Percentiles rank a stretch among this genome's conserved stretches.
Evolutionary conservation across 2,888 invertebrate genomes (phyloP).

Genomic region (Fabriciana adippe): DNA sequence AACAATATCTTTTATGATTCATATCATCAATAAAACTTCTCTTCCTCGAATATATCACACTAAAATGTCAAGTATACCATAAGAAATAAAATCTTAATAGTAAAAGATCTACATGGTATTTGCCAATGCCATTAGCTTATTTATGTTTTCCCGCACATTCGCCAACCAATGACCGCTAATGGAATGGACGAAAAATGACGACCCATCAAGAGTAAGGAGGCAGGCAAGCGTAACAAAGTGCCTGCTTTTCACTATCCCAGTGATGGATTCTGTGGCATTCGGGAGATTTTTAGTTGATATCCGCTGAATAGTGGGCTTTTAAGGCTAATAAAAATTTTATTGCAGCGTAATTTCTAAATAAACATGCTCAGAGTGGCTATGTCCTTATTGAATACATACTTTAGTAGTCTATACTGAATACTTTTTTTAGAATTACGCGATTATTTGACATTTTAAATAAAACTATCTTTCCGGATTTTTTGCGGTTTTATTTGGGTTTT

Average conservation of each 20-base stretch:
- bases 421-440: too few species aligned
- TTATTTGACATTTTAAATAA: too few species aligned
- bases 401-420: too few species aligned
- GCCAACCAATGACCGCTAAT: constrained; percentile 42
- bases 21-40: too few species aligned
- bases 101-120: background rate
- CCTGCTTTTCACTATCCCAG: constrained; percentile 34
- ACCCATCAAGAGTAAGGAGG: constrained; percentile 44
- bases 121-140: constrained; percentile 27
- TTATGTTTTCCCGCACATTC: constrained; percentile 27
- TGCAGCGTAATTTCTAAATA: background rate
- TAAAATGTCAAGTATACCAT: background rate
- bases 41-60: background rate
- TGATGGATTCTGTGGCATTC: constrained; percentile 34
- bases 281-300: constrained; percentile 19
- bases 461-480: too few species aligned
- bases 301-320: constrained; percentile 13
- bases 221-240: constrained; percentile 39
- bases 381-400: too few species aligned
- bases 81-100: background rate
- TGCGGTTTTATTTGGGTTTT: too few species aligned
- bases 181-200: constrained; percentile 45
- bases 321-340: constrained; percentile 14
- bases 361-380: too few species aligned
- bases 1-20: too few species aligned